phyloP scores from a whole-genome alignment of 23 tunicate species.

The Halocynthia roretzi region DNA sequence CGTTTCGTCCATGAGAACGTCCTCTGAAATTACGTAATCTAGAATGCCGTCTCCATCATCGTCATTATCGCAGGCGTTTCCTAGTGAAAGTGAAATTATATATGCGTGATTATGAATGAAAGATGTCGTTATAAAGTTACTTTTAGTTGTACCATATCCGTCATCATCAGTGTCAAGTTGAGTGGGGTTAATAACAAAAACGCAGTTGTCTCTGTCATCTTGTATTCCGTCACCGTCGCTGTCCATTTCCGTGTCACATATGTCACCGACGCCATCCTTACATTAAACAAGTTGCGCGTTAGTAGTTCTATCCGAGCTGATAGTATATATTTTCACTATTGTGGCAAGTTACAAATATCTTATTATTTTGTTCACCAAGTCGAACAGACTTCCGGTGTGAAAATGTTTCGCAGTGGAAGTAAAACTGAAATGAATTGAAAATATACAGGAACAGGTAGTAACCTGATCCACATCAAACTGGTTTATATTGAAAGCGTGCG shows the following conservation, averaged over 20 bases:
- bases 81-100: background rate
- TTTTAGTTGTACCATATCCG: background rate
- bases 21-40: conserved; percentile 31
- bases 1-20: background rate
- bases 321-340: too few species aligned
- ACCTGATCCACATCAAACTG: conserved; percentile 36
- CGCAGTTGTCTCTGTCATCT: conserved; percentile 67
- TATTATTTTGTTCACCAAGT: too few species aligned
- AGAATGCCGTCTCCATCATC: conserved; percentile 75
- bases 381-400: too few species aligned
- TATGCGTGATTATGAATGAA: too few species aligned
- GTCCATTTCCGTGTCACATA: background rate
- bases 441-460: too few species aligned
- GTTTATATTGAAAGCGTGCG: conserved; percentile 27
- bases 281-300: conserved; percentile 4
- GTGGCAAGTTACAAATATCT: too few species aligned
- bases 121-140: too few species aligned
- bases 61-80: conserved; percentile 74
- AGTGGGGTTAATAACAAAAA: conserved; percentile 49
- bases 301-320: too few species aligned
- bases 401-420: too few species aligned
- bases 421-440: too few species aligned
- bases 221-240: conserved; percentile 72
- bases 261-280: background rate
- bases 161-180: conserved; percentile 62